These are phyloP conservation scores for Chaetodon trifascialis DNA, from an alignment of 2,113 vertebrate species.

Conservation along the genomic window DNA sequence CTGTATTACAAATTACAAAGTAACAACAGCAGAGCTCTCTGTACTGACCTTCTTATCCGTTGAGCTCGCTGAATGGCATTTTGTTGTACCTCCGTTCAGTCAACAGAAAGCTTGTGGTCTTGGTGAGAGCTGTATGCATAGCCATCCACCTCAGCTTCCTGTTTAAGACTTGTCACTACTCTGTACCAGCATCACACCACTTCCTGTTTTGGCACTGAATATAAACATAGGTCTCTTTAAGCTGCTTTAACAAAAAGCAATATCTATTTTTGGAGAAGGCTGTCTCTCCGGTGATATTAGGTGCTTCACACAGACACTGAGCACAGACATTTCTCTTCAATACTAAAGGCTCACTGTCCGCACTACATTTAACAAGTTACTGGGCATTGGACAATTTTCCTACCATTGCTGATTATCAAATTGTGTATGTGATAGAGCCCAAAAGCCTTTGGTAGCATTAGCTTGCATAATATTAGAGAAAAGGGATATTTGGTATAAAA, in stretches of 20 bases:
- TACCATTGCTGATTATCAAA: neutral
- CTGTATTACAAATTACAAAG: too few relatives aligned
- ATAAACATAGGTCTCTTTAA: neutral
- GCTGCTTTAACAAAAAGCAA: neutral
- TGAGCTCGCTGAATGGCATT: too few relatives aligned
- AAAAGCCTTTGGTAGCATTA: neutral
- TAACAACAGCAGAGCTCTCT: too few relatives aligned
- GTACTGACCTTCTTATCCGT: too few relatives aligned
- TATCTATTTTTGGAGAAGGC: neutral
- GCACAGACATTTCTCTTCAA: neutral
- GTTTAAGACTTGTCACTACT: too few relatives aligned
- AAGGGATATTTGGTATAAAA: neutral
- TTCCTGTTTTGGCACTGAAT: neutral
- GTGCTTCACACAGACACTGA: neutral
- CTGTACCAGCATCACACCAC: neutral
- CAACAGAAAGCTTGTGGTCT: neutral
- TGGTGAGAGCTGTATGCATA: neutral
- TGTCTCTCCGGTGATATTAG: too few relatives aligned
- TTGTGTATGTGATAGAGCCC: too few relatives aligned
- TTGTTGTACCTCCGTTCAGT: too few relatives aligned
- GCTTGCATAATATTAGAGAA: neutral
- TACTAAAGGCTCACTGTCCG: neutral
- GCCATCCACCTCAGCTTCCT: too few relatives aligned
- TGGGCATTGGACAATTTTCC: neutral
- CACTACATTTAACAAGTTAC: neutral